A percentile compares a stretch with the other conserved stretches of the same genome.
These are phyloP conservation scores for Microhierax caerulescens DNA, from an alignment of 2,797 vertebrate species.

Conservation along the genomic window DNA sequence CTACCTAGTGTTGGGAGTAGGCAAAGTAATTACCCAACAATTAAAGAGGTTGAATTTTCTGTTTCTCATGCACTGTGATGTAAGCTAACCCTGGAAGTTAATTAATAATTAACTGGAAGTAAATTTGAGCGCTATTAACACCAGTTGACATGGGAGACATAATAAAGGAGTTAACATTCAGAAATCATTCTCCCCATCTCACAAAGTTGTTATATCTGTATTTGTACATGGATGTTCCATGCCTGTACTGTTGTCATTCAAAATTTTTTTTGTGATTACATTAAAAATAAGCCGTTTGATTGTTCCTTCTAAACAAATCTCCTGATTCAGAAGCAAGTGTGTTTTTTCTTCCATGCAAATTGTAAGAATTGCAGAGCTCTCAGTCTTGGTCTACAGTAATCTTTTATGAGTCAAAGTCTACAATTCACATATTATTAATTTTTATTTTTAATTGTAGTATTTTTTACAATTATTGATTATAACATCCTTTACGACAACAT, in stretches of 20 bases:
- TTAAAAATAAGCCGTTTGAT: not conserved
- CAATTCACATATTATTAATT: not conserved
- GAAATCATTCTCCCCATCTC: not conserved
- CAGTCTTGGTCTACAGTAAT: not conserved
- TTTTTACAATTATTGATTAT: not conserved
- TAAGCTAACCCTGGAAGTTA: not conserved
- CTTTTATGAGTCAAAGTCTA: not conserved
- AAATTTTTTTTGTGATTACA: not conserved
- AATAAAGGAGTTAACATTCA: not conserved
- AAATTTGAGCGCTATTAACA: not conserved
- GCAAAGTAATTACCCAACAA: not conserved
- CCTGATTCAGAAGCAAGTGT: not conserved
- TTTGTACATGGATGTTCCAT: not conserved
- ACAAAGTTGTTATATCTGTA: not conserved
- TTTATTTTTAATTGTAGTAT: not conserved
- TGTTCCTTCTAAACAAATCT: not conserved
- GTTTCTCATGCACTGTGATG: not conserved
- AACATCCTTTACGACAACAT: not conserved
- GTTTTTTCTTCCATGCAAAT: not conserved
- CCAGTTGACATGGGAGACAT: not conserved
- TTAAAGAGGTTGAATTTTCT: not conserved
- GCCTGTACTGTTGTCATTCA: not conserved
- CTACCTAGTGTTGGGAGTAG: fast-evolving
- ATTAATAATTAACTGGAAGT: too few species aligned
- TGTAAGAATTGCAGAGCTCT: not conserved